Conservation (phyloP, 2,797 vertebrate species). For the Crypturellus tataupa region DNA sequence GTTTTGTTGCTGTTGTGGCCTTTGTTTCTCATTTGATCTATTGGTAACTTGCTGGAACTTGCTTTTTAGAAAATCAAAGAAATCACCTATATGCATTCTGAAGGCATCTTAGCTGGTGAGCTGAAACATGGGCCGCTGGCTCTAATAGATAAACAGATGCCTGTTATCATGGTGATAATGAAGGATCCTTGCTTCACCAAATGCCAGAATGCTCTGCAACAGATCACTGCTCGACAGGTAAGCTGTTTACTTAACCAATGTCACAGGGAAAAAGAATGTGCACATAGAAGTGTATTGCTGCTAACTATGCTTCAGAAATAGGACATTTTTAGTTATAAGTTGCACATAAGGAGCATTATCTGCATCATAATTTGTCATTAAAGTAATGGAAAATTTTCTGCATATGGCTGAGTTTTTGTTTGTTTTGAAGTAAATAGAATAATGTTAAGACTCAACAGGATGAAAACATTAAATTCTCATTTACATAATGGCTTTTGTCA, state of each 20-base stretch:
- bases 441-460: background rate
- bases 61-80: slow-evolving; percentile 94
- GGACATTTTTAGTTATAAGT: background rate
- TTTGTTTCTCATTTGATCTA: background rate
- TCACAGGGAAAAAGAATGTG: background rate
- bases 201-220: slow-evolving; percentile 95
- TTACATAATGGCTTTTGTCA: background rate
- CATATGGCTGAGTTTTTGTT: background rate
- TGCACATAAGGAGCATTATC: background rate
- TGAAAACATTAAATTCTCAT: background rate
- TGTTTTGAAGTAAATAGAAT: background rate
- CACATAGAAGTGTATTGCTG: rapidly evolving
- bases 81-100: slow-evolving; percentile 98
- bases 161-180: slow-evolving; percentile 97
- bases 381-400: background rate
- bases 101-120: slow-evolving; percentile 96
- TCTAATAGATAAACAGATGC: slow-evolving; percentile 94
- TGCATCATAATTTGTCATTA: background rate
- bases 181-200: slow-evolving; percentile 93
- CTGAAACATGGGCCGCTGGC: slow-evolving; percentile 95
- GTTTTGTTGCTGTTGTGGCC: background rate
- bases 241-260: background rate
- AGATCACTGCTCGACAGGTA: slow-evolving; percentile 94
- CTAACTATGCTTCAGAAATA: background rate
- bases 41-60: background rate